Evolutionary conservation across 2,888 invertebrate genomes (phyloP).

Genomic region (Oligia fasciuncula): DNA sequence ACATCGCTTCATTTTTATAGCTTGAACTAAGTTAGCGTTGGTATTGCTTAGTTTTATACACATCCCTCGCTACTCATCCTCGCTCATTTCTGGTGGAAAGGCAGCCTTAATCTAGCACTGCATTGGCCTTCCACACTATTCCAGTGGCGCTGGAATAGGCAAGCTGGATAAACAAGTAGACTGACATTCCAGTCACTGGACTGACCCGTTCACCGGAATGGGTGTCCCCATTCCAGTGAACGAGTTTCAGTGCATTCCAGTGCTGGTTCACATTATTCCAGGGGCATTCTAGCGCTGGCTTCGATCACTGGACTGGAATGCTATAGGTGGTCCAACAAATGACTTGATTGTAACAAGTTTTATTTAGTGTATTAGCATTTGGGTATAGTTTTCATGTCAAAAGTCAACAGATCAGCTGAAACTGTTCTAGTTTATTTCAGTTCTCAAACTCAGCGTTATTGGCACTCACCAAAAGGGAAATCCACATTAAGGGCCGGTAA

Average conservation of each 20-base stretch:
- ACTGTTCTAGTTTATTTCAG: not conserved
- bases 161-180: not conserved
- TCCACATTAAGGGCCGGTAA: not conserved
- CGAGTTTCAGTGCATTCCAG: not conserved
- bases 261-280: not conserved
- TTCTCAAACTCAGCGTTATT: no score
- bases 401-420: not conserved
- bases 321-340: not conserved
- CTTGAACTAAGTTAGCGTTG: no score
- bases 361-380: not conserved
- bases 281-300: not conserved
- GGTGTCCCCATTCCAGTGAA: no score
- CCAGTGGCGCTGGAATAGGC: not conserved
- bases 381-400: not conserved
- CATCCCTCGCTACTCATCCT: no score
- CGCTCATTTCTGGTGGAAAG: no score
- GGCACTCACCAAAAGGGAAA: no score
- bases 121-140: not conserved
- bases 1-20: no score
- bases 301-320: not conserved
- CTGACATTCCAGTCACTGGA: not conserved
- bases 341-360: not conserved
- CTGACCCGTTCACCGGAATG: not conserved
- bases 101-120: no score
- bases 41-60: no score